These are phyloP conservation scores for Colostygia pectinataria DNA, from an alignment of 2,888 invertebrate species.

Conservation along the genomic window DNA sequence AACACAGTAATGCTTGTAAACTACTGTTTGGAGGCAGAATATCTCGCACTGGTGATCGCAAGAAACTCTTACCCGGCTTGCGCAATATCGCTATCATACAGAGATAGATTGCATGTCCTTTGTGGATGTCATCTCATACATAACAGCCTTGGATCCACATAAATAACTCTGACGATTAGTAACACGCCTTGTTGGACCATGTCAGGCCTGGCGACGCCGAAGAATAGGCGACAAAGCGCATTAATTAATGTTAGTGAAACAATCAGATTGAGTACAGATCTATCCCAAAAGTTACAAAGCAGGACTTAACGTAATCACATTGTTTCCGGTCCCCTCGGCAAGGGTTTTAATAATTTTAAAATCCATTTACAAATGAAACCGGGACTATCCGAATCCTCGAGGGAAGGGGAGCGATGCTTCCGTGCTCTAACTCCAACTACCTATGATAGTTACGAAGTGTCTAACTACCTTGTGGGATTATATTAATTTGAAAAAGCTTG, in stretches of 20 bases:
- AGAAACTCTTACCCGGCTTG: too few species aligned
- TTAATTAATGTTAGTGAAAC: neutral
- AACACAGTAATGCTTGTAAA: too few species aligned
- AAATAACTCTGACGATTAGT: too few species aligned
- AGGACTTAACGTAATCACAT: conserved; percentile 42
- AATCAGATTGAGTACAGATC: conserved; percentile 21
- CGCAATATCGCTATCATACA: too few species aligned
- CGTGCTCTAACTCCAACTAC: conserved; percentile 6
- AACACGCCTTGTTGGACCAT: too few species aligned
- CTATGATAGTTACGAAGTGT: neutral
- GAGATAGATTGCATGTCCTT: too few species aligned
- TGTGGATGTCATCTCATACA: too few species aligned
- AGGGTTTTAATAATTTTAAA: conserved; percentile 69
- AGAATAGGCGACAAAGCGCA: too few species aligned
- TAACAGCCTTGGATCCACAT: too few species aligned
- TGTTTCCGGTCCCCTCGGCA: conserved; percentile 51
- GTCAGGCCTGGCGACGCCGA: too few species aligned
- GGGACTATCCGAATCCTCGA: conserved; percentile 34
- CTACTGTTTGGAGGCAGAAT: too few species aligned
- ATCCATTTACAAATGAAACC: conserved; percentile 69
- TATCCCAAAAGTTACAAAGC: conserved; percentile 17
- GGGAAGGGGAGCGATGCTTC: conserved; percentile 24
- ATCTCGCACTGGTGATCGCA: too few species aligned
- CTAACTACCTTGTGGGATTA: neutral
- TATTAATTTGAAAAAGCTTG: neutral